Evolutionary conservation across 64 coral and sea anemone genomes (phyloP), one percentile per base, ranked within the genome.

Genomic region (Stylophora pistillata): DNA sequence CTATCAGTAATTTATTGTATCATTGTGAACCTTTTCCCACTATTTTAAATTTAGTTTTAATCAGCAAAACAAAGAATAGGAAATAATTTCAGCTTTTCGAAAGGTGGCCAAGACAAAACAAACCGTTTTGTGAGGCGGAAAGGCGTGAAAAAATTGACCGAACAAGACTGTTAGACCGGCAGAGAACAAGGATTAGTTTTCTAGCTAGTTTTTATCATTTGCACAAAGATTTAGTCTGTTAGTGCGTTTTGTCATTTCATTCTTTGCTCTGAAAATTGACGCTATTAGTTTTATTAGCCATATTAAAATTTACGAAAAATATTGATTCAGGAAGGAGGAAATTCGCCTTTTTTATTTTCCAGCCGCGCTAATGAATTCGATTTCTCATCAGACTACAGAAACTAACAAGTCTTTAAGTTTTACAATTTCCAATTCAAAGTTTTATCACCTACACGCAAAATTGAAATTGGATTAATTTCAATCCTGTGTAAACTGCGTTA

Each of bases 401-500:
- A 68, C 74, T 55, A 33, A 78, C 34, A 59, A 77, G 21, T 56
- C 58, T 89, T 57, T 68, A 72, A 79, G 69, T 58, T 72, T 68
- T 59, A 29, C 47, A 56, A 57, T 54, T 72, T 80, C 47, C 29
- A 57, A 89, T 30, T 47, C 37, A 47, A 47, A 47, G 37, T 71
- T 78, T 89, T 80, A 81, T 78, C 65, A 56, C 76, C 71, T 72
- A 23, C 2, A 78, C 47, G 25, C 76, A 21, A 56, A 57, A 89
- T 89, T 72, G 88, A 89, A 79, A 78, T 89, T 79, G 78, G 30
- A 89, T 79, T 80, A 87, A 74, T 56, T 61, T 56, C 33, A 73
- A 89, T 71, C 64, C 41, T 84, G 80, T 84, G 88, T 89, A 81
- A 89, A 89, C 88, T 81, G 65, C 29, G 34, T 81, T 72, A 41